Percentiles rank a stretch among this genome's conserved stretches.
Evolutionary conservation across 2,888 invertebrate species (phyloP).

Genomic region (Synanthedon andrenaeformis): DNA sequence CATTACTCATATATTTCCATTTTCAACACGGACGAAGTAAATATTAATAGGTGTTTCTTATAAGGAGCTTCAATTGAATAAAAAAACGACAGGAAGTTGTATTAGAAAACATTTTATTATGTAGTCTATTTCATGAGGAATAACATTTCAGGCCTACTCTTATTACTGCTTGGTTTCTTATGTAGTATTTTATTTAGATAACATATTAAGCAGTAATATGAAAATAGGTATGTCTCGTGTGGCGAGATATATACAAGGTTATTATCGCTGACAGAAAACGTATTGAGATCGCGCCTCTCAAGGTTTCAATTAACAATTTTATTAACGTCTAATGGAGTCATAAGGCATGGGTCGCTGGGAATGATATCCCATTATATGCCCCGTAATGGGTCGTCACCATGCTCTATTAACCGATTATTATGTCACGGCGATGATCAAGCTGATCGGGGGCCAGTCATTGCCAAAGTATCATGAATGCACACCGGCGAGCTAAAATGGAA

Average conservation of each 20-base stretch:
- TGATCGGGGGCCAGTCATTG: constrained; percentile 30
- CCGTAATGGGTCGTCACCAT: constrained; percentile 32
- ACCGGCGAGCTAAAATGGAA: background rate
- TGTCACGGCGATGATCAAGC: constrained; percentile 39
- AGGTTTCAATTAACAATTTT: background rate
- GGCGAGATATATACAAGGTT: background rate
- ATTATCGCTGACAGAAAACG: no score
- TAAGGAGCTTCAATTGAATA: no score
- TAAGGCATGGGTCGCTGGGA: constrained; percentile 5
- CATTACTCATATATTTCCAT: no score
- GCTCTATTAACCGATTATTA: constrained; percentile 52
- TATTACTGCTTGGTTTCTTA: no score
- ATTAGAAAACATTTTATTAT: no score
- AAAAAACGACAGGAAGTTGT: no score
- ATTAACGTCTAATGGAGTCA: background rate
- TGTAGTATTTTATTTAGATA: no score
- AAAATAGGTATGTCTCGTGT: background rate
- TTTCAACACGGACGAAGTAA: no score
- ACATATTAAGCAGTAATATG: no score
- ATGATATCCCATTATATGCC: constrained; percentile 18
- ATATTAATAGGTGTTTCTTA: no score
- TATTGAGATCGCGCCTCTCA: background rate
- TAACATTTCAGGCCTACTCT: no score
- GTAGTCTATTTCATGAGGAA: no score
- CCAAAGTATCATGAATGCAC: background rate